Evolutionary conservation across 2,888 invertebrate genomes (phyloP), one percentile per base, ranked within the genome.

Genomic region (Leptinotarsa haldemani): DNA sequence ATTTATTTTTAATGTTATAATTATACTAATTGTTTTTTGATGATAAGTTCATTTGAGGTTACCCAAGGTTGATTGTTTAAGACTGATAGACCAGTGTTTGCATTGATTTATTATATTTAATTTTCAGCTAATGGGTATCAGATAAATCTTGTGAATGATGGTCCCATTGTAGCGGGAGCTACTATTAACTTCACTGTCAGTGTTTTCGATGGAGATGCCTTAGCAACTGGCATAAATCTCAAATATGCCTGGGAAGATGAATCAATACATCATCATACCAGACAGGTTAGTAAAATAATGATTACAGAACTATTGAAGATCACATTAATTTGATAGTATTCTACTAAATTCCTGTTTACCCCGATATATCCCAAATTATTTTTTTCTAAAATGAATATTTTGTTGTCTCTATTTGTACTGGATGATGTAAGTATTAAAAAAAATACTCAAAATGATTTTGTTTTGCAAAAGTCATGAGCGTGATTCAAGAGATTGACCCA

Each of bases 91-190:
- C 13, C 15, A 15, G 12, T 5, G 22, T 56, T 22, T 13, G 13
- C 15, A 56, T 56, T 22, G 12, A 22, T 13, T 22, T 13, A 13
- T 5, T 56, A 13, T 2, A 22, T 15, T 68, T 30, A 30, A 30
- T 30, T 30, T 68, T n/a, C 56, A 68, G 68, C 46, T 40, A 56
- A 56, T 68, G 56, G 68, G 13, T 74, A 71, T 69, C 48, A 70
- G 18, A 64, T 77, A 18, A 64, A 47, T 46, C 18, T 74, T 16
- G 20, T 69, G 63, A 90, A 90, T 77, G 90, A 93, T 86, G 92
- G 92, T 12, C 93, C 93, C 65, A 91, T 92, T n/a, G 92, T 95
- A 18, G 87, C 91, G 70, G 95, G 95, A 25, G 92, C 93, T 4
- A 92, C 90, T 69, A 89, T 95, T 58, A 92, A 92, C 77, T 93